A percentile compares a stretch with the other conserved stretches of the same genome.
These are phyloP conservation scores for Sandelia bainsii DNA, from an alignment of 2,797 vertebrate species.

Conservation along the genomic window DNA sequence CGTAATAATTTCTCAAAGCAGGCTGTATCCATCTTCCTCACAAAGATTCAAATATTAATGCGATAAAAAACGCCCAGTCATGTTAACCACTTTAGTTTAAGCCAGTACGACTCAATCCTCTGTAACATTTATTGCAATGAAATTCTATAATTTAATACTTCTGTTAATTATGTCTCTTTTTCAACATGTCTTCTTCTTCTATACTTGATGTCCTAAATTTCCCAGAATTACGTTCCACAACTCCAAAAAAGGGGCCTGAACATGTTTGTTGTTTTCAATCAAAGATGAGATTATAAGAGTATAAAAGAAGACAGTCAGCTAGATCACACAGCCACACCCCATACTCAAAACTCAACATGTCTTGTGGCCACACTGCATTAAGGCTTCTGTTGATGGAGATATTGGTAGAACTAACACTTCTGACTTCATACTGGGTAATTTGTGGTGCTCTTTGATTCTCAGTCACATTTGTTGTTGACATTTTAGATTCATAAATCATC, in stretches of 20 bases:
- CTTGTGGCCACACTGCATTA: conserved; percentile 42
- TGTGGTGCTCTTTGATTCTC: conserved; percentile 10
- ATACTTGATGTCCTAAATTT: conserved; percentile 4
- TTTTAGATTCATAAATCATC: not conserved
- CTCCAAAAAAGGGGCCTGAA: conserved; percentile 2
- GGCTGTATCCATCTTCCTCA: conserved; percentile 20
- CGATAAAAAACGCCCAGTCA: conserved; percentile 23
- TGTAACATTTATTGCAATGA: conserved; percentile 18
- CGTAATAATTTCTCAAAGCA: conserved; percentile 42
- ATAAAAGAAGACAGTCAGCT: conserved; percentile 28
- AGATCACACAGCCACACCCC: conserved; percentile 42
- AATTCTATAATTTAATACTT: conserved; percentile 18
- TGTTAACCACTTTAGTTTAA: conserved; percentile 19
- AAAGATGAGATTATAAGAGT: conserved; percentile 31
- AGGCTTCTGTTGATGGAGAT: conserved; percentile 42
- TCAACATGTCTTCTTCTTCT: conserved; percentile 9
- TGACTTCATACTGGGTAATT: conserved; percentile 18
- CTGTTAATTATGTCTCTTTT: conserved; percentile 4
- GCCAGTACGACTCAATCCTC: not conserved
- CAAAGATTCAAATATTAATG: conserved; percentile 42
- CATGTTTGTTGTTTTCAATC: conserved; percentile 31
- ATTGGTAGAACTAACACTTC: conserved; percentile 15
- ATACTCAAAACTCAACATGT: conserved; percentile 47
- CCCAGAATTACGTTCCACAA: not conserved
- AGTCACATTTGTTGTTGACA: not conserved